Evolutionary conservation across 2,888 invertebrate genomes (phyloP).

Genomic region (Mimumesa dahlbomi): DNA sequence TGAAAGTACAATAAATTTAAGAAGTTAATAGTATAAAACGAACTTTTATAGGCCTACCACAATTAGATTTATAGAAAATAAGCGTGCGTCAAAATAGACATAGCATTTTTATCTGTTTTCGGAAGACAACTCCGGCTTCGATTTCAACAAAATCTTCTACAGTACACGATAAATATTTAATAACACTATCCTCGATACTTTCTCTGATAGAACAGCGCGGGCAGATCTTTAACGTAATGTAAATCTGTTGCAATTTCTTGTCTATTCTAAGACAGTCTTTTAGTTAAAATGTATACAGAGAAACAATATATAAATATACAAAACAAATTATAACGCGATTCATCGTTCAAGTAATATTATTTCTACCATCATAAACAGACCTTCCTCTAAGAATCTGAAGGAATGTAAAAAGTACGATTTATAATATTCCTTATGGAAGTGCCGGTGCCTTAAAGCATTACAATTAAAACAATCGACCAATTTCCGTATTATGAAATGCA

Average conservation of each 20-base stretch:
- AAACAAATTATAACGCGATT: slow-evolving; percentile 46
- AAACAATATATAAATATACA: slow-evolving; percentile 60
- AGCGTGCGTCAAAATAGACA: slow-evolving; percentile 6
- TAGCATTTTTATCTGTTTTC: slow-evolving; percentile 18
- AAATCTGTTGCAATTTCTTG: slow-evolving; percentile 17
- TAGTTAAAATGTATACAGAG: slow-evolving; percentile 44
- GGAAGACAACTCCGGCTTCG: slow-evolving; percentile 25
- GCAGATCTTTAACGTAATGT: too few species aligned
- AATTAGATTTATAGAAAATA: slow-evolving; percentile 7
- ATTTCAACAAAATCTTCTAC: too few species aligned
- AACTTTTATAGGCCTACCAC: slow-evolving; percentile 22
- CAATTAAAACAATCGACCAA: slow-evolving; percentile 37
- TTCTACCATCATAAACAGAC: slow-evolving; percentile 29
- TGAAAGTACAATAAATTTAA: slow-evolving; percentile 1
- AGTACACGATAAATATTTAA: too few species aligned
- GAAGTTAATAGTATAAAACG: slow-evolving; percentile 9
- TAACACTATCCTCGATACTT: too few species aligned
- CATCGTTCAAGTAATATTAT: slow-evolving; percentile 35
- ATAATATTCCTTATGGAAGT: slow-evolving; percentile 40
- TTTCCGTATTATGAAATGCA: slow-evolving; percentile 27
- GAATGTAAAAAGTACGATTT: slow-evolving; percentile 37
- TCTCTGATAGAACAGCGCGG: too few species aligned
- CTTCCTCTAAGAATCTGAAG: slow-evolving; percentile 34
- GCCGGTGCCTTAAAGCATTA: slow-evolving; percentile 28
- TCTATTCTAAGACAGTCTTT: slow-evolving; percentile 36